These are phyloP conservation scores for Gymnopithys bicolor DNA, from an alignment of 2,797 vertebrate species.

Conservation along the genomic window DNA sequence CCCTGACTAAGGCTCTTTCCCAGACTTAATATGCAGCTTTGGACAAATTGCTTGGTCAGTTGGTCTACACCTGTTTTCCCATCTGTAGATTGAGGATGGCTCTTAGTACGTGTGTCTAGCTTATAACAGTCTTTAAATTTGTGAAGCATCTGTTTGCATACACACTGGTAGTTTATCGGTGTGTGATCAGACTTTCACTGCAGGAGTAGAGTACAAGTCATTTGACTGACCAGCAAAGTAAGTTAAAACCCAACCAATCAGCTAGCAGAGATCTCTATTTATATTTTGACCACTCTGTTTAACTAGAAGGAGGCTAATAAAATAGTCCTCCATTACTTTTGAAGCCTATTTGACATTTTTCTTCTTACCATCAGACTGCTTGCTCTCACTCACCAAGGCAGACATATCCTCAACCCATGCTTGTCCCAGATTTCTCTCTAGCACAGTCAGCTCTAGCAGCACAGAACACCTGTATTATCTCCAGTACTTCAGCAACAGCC, in stretches of 20 bases:
- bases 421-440: neutral
- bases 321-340: neutral
- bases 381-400: neutral
- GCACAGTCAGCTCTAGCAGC: neutral
- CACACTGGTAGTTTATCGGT: neutral
- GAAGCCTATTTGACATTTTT: neutral
- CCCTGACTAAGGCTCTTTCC: neutral
- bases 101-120: neutral
- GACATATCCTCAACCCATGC: accelerated
- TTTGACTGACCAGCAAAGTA: neutral
- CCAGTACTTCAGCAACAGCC: constrained; percentile 5
- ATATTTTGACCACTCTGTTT: neutral
- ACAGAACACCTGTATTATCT: constrained; percentile 29
- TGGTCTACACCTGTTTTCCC: neutral
- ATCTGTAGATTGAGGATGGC: neutral
- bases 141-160: neutral
- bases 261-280: neutral
- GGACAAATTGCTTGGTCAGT: neutral
- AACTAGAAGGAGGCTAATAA: neutral
- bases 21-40: neutral
- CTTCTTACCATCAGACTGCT: neutral
- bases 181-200: neutral
- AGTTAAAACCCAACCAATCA: neutral
- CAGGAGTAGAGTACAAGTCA: neutral
- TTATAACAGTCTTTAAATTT: neutral